Conservation (phyloP, 2,113 vertebrate species). For the Parus major region DNA sequence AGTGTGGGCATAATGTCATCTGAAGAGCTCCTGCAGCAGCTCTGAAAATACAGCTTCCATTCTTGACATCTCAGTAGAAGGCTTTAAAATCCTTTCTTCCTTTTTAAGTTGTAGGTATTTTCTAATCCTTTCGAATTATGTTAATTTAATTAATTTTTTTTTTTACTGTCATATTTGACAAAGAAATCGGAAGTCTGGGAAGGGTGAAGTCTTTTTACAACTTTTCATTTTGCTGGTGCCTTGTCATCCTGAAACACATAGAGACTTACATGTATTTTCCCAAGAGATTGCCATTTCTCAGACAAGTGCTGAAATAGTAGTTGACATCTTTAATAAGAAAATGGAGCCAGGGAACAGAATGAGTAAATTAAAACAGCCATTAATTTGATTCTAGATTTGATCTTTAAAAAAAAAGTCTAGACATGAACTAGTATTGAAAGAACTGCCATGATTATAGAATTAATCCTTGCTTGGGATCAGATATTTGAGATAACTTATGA, state of each 20-base stretch:
- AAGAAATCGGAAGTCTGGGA: not conserved
- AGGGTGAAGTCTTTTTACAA: not conserved
- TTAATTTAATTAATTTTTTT: not conserved
- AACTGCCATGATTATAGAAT: not conserved
- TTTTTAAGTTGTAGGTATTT: not conserved
- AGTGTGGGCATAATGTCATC: not conserved
- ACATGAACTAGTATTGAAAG: not conserved
- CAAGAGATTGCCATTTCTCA: not conserved
- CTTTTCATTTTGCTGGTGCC: not conserved
- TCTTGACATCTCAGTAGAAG: not conserved
- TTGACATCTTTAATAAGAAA: slow-evolving; percentile 5
- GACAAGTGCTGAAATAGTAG: not conserved
- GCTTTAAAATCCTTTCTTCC: not conserved
- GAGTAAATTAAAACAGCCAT: not conserved
- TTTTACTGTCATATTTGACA: not conserved
- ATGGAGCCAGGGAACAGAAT: not conserved
- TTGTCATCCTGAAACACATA: not conserved
- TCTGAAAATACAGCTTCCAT: not conserved
- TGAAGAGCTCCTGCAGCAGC: not conserved
- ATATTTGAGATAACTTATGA: not conserved
- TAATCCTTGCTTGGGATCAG: not conserved
- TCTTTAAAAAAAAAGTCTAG: not conserved
- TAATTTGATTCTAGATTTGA: slow-evolving; percentile 5
- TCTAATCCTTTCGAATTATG: not conserved
- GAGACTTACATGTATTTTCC: not conserved